Evolutionary conservation across 2,113 vertebrate genomes (phyloP), one percentile per base, ranked within the genome.

Genomic region (Tyrannus savana): DNA sequence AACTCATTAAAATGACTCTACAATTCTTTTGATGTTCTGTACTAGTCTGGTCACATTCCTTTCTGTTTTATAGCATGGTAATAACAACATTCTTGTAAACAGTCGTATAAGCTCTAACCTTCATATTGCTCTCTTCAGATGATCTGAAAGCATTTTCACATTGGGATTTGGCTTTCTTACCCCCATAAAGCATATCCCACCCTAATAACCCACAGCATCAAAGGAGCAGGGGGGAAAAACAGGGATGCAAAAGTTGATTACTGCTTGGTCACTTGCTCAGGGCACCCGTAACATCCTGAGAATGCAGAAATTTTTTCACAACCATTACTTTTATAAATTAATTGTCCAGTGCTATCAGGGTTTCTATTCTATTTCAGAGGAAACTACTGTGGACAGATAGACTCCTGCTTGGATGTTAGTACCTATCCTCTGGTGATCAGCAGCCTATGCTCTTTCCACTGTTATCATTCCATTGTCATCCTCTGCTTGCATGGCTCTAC

Each of bases 71-170:
- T 93, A 94, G 95, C 91, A 93, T 5, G 75, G 95, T 95, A 97
- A 95, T 97, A 95, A 93, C 82, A 95, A 87, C 94, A 93, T 97
- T 96, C 95, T 95, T 96, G 96, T 97, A 97, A 97, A 97, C 93
- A 97, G 96, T 83, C 80, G 44, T 95, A 96, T 96, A 95, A 96
- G 94, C 90, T 89, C 96, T 90, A 93, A 84, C 95, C 90, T 96
- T 90, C 85, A 90, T 89, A 87, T 89, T 95, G 74, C 84, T 91
- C 77, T 87, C 67, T 7, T 89, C 77, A 58, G 71, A 86, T 89
- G 71, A 73, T 86, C 77, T 96, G 91, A 93, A 96, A 94, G 68
- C 60, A 71, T 96, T 95, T 96, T 86, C 85, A 81, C 94, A 46
- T 95, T 10, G 19, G 63, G 87, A 86, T 91, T 89, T 93, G 87